Percentiles rank a stretch among this genome's conserved stretches.
These are phyloP conservation scores for Cyphomyrmex costatus DNA, from an alignment of 1,140 invertebrate genomes.

Conservation along the genomic window DNA sequence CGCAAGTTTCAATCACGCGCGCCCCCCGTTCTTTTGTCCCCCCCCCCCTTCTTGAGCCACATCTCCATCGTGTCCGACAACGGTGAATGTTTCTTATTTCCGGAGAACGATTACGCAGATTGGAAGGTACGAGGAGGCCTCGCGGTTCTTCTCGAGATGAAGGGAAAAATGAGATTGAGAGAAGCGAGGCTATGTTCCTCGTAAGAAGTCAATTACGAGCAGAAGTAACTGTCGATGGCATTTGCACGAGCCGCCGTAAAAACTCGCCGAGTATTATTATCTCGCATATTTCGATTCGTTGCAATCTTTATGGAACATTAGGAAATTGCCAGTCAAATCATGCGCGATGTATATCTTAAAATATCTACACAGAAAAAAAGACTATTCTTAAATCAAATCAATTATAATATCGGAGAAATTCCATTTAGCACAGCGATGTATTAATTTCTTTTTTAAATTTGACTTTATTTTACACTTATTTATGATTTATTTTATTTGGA, in stretches of 20 bases:
- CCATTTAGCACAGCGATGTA: not conserved
- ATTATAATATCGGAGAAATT: not conserved
- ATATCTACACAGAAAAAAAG: not conserved
- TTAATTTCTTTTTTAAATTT: not conserved
- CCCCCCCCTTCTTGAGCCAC: not conserved
- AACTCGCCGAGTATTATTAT: conserved; percentile 17
- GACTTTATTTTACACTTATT: not conserved
- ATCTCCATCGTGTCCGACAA: conserved; percentile 15
- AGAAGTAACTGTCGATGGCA: conserved; percentile 20
- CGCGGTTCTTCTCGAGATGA: conserved; percentile 43
- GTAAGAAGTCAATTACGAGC: conserved; percentile 59
- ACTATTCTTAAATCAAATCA: no score
- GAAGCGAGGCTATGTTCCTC: not conserved
- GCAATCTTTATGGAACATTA: conserved; percentile 15
- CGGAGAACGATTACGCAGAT: conserved; percentile 80
- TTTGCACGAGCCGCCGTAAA: conserved; percentile 23
- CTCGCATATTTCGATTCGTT: not conserved
- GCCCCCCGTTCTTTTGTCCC: not conserved
- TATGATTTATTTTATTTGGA: no score
- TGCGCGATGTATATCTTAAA: not conserved
- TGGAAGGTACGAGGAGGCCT: conserved; percentile 75
- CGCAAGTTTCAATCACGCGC: conserved; percentile 71
- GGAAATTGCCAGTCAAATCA: not conserved
- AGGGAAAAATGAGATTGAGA: conserved; percentile 68
- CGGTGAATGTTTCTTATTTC: conserved; percentile 76